A percentile compares a stretch with the other conserved stretches of the same genome.
These are phyloP conservation scores for Ophion obscuratus DNA, from an alignment of 2,888 invertebrate species.

Conservation along the genomic window DNA sequence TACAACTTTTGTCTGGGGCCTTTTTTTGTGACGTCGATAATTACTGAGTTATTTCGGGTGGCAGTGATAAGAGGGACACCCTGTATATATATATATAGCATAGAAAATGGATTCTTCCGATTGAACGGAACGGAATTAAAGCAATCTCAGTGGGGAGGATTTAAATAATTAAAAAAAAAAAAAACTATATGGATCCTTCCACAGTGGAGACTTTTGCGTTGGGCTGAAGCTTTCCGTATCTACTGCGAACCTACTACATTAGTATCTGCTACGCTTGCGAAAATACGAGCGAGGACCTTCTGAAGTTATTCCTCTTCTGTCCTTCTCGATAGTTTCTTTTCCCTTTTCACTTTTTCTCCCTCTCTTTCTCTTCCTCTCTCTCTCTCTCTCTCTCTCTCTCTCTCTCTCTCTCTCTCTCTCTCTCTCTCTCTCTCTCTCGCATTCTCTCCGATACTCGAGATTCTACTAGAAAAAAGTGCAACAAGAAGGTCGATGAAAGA, in stretches of 20 bases:
- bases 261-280: conserved; percentile 16
- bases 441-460: background rate
- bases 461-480: conserved; percentile 6
- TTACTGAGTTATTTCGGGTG: too few species aligned
- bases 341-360: too few species aligned
- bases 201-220: background rate
- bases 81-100: conserved; percentile 24
- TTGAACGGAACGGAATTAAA: conserved; percentile 72
- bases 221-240: background rate
- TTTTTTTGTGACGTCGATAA: too few species aligned
- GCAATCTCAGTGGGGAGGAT: conserved; percentile 66
- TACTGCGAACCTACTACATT: background rate
- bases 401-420: background rate
- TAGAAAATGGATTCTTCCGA: conserved; percentile 69
- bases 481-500: background rate
- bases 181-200: conserved; percentile 65
- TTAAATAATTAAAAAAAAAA: conserved; percentile 77
- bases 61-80: too few species aligned
- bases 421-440: background rate
- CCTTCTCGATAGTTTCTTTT: too few species aligned
- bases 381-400: background rate
- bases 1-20: too few species aligned
- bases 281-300: background rate
- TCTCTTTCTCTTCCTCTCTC: too few species aligned
- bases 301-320: background rate